Base-by-base conservation (phyloP, 53 echinoderm and acorn worm genomes). In the Hippasteria phrygiana region DNA sequence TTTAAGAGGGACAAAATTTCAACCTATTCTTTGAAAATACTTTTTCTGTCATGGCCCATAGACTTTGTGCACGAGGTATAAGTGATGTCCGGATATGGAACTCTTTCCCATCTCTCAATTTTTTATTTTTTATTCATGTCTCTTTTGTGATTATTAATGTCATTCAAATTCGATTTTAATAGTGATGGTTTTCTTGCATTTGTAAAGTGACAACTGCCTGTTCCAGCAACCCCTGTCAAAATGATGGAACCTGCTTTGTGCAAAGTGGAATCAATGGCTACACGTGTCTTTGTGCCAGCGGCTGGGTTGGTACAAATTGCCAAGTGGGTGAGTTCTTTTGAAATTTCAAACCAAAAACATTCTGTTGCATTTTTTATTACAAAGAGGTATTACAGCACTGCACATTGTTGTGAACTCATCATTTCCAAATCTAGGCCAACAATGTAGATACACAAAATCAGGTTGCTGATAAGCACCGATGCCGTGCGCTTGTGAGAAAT, bases 221-320 rank as follows among this genome's bases (percentile, higher is more conserved):
- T 63, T 89, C 87, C 48, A 92, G 87, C 51, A 59, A 73, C 51
- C 94, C 94, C 1, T 94, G 94, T 47, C 90, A 90, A 20, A 94
- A 94, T 75, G 78, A 71, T 38, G 94, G 94, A 13, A 54, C 32
- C 12, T 94, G 94, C 55, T 74, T 94, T 17, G 35, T 71, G 13
- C 90, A 92, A 43, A 91, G 89, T 54, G 94, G 92, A 22, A 78
- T 80, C n/a, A 69, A 75, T 7, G 92, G 90, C 10, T 94, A 94
- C 41, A 90, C 90, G 31, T 94, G 94, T 78, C 71, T 78, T 11
- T 94, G 94, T 66, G 48, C 51, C 16, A 31, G 39, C 31, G 94
- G 87, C 20, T 94, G 89, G 72, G 78, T 82, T 27, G 88, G 92
- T 24, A 81, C 78, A 20, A 87, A 94, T 55, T 94, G 94, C 66